phyloP scores from a whole-genome alignment of 2,113 vertebrate species.

The Myiozetetes cayanensis region DNA sequence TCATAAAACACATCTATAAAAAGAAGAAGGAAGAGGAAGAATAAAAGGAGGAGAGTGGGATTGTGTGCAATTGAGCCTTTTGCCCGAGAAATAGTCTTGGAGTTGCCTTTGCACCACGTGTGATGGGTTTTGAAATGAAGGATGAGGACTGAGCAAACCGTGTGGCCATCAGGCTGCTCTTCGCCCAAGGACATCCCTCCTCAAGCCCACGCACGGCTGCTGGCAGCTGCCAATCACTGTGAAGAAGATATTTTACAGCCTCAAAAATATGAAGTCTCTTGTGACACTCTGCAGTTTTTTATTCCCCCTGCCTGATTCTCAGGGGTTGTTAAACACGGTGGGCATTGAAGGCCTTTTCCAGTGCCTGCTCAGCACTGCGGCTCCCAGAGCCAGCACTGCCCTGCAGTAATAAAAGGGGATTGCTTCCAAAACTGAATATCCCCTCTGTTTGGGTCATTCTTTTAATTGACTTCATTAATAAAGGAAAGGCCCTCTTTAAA shows the following conservation, averaged over 20 bases:
- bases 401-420: constrained; percentile 17
- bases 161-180: not conserved
- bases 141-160: not conserved
- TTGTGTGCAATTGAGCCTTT: not conserved
- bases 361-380: not conserved
- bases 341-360: not conserved
- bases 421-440: not conserved
- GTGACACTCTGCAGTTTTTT: not conserved
- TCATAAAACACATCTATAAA: constrained; percentile 7
- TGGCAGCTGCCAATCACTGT: constrained; percentile 42
- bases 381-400: not conserved
- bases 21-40: not conserved
- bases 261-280: not conserved
- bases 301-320: not conserved
- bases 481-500: constrained; percentile 23
- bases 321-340: not conserved
- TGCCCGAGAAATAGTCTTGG: not conserved
- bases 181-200: constrained; percentile 47
- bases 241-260: not conserved
- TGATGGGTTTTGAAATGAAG: constrained; percentile 12
- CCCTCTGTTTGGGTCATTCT: not conserved
- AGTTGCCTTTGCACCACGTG: not conserved
- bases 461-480: constrained; percentile 35
- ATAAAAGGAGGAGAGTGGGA: not conserved
- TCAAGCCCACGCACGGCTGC: not conserved